These are phyloP conservation scores for Periophthalmodon schlosseri DNA, from an alignment of 2,113 vertebrate genomes.

Conservation along the genomic window DNA sequence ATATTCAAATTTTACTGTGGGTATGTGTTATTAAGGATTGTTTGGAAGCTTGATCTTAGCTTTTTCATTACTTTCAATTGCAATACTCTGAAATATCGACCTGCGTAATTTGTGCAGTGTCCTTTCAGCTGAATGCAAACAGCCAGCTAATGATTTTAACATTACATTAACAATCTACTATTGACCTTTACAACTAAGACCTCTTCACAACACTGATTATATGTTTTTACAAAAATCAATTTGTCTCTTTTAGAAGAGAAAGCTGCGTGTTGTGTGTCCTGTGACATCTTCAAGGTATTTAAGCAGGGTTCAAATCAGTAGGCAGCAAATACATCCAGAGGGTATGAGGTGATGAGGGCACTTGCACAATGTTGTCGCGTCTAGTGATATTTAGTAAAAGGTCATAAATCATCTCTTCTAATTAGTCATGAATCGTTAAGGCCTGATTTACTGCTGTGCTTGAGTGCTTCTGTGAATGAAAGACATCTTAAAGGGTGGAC, in stretches of 20 bases:
- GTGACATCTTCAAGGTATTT: conserved; percentile 1
- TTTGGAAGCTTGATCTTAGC: not conserved
- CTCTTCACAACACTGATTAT: not conserved
- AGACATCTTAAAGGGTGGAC: not conserved
- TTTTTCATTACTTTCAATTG: not conserved
- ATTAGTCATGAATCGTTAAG: conserved; percentile 43
- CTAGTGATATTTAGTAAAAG: conserved; percentile 25
- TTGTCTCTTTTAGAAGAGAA: conserved; percentile 1
- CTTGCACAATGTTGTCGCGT: conserved; percentile 15
- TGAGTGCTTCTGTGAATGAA: conserved; percentile 29
- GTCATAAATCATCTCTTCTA: conserved; percentile 29
- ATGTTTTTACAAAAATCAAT: not conserved
- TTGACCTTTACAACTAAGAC: not conserved
- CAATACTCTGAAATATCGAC: not conserved
- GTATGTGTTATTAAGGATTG: no score
- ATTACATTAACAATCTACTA: not conserved
- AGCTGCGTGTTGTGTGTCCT: not conserved
- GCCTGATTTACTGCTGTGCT: conserved; percentile 41
- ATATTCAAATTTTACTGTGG: not conserved
- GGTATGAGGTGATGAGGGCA: not conserved
- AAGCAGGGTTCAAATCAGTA: conserved; percentile 1
- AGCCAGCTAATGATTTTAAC: not conserved
- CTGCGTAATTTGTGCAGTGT: not conserved
- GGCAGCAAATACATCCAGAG: not conserved
- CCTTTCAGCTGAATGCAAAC: not conserved